These are phyloP conservation scores for Takifugu bimaculatus DNA, from an alignment of 2,113 vertebrate genomes.

Conservation along the genomic window DNA sequence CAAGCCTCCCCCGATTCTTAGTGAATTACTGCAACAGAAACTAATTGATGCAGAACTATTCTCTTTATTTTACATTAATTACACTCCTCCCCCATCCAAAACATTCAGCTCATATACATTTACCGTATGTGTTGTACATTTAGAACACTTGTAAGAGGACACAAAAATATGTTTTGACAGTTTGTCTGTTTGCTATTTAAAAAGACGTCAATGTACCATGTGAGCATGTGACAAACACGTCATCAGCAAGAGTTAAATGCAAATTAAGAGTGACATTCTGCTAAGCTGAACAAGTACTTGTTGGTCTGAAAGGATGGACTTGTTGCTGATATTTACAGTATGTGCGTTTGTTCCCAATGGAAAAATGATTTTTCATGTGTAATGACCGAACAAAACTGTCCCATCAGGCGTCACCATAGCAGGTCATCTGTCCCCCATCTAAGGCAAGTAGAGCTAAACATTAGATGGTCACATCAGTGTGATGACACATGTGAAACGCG, in stretches of 20 bases:
- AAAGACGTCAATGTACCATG: no score
- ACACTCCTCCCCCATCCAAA: slow-evolving; percentile 68
- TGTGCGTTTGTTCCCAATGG: no score
- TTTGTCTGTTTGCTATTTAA: no score
- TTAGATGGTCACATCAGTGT: background rate
- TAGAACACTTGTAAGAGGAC: background rate
- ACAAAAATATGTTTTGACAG: no score
- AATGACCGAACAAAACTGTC: no score
- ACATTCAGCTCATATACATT: slow-evolving; percentile 30
- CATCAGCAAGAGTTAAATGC: slow-evolving; percentile 3
- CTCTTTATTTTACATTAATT: slow-evolving; percentile 88
- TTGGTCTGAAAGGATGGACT: background rate
- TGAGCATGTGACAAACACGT: no score
- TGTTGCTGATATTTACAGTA: no score
- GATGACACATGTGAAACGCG: background rate
- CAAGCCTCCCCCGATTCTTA: no score
- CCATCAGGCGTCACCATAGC: no score
- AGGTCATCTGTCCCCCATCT: no score
- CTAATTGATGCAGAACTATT: slow-evolving; percentile 55
- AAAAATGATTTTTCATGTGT: no score
- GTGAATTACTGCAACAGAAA: background rate
- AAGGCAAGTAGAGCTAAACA: no score
- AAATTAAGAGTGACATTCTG: slow-evolving; percentile 22
- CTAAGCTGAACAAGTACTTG: background rate
- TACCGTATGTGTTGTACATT: slow-evolving; percentile 26